Percentiles rank a stretch among this genome's conserved stretches.
Evolutionary conservation across 2,797 vertebrate genomes (phyloP).

Genomic region (Sternarchorhynchus goeldii): DNA sequence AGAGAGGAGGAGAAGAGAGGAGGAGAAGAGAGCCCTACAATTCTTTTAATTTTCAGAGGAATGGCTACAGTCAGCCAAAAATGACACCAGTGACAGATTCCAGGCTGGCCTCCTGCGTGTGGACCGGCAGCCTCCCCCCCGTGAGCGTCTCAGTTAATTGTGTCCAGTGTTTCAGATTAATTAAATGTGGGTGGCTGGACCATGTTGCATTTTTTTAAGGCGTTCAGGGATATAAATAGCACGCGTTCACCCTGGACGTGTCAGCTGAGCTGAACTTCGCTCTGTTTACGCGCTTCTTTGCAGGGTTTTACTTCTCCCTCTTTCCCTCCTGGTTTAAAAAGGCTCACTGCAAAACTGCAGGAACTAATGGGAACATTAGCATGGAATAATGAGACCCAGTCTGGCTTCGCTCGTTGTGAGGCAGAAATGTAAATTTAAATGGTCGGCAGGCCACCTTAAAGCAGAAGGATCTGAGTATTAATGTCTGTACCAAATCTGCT

Average conservation of each 20-base stretch:
- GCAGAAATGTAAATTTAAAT: slow-evolving; percentile 55
- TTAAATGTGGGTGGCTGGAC: slow-evolving; percentile 4
- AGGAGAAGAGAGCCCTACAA: slow-evolving; percentile 56
- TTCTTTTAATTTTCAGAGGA: slow-evolving; percentile 62
- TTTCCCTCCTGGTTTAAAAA: slow-evolving; percentile 38
- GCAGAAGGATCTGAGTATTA: slow-evolving; percentile 33
- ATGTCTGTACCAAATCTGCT: slow-evolving; percentile 39
- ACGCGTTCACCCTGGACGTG: slow-evolving; percentile 28
- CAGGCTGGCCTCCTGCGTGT: background rate
- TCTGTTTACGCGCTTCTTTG: slow-evolving; percentile 35
- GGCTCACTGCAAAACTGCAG: slow-evolving; percentile 47
- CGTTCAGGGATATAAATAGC: slow-evolving; percentile 9
- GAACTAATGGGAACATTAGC: slow-evolving; percentile 53
- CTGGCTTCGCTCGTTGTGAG: slow-evolving; percentile 36
- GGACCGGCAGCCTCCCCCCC: background rate
- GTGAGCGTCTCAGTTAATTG: slow-evolving; percentile 12
- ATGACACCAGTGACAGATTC: slow-evolving; percentile 42
- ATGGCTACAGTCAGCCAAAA: slow-evolving; percentile 50
- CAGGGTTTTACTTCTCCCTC: slow-evolving; percentile 3
- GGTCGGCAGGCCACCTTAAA: slow-evolving; percentile 52
- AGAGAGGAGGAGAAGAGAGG: background rate
- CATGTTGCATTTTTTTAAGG: slow-evolving; percentile 4
- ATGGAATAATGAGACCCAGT: slow-evolving; percentile 53
- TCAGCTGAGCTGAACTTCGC: slow-evolving; percentile 31
- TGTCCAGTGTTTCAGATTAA: slow-evolving; percentile 13